Percentiles rank a stretch among this genome's conserved stretches.
Evolutionary conservation across 2,113 vertebrate species (phyloP).

Genomic region (Oenanthe oenanthe): DNA sequence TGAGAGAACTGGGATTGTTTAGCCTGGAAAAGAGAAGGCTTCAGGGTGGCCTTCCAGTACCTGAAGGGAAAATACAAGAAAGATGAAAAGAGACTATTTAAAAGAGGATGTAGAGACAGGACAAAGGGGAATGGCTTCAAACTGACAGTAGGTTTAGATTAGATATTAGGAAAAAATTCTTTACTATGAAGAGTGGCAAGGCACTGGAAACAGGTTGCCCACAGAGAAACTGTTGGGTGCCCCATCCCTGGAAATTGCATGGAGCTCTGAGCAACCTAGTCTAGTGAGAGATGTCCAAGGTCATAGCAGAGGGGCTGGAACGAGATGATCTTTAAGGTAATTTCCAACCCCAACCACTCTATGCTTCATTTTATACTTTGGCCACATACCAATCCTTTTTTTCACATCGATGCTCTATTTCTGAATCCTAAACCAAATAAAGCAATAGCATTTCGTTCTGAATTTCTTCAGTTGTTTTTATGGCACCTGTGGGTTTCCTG

Average conservation of each 20-base stretch:
- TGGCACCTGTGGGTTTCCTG: not conserved
- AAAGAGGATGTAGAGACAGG: not conserved
- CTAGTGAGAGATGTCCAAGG: not conserved
- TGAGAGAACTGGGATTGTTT: not conserved
- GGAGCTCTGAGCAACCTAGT: not conserved
- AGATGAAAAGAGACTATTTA: not conserved
- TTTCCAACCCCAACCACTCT: not conserved
- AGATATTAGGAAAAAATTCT: not conserved
- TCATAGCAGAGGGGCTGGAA: not conserved
- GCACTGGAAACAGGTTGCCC: rapidly evolving
- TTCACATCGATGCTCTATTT: not conserved
- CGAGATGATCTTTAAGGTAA: not conserved
- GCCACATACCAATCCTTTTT: not conserved
- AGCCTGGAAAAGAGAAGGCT: not conserved
- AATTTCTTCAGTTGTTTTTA: not conserved
- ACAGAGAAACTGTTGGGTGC: not conserved
- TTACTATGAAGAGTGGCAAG: not conserved
- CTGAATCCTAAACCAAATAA: not conserved
- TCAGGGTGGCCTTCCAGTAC: not conserved
- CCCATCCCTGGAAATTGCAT: not conserved
- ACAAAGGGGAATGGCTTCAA: not conserved
- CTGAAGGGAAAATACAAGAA: not conserved
- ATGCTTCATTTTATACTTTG: not conserved
- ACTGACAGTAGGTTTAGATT: not conserved
- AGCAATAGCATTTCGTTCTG: not conserved